These are phyloP conservation scores for Cabera pusaria DNA, from an alignment of 2,888 invertebrate genomes.

Conservation along the genomic window DNA sequence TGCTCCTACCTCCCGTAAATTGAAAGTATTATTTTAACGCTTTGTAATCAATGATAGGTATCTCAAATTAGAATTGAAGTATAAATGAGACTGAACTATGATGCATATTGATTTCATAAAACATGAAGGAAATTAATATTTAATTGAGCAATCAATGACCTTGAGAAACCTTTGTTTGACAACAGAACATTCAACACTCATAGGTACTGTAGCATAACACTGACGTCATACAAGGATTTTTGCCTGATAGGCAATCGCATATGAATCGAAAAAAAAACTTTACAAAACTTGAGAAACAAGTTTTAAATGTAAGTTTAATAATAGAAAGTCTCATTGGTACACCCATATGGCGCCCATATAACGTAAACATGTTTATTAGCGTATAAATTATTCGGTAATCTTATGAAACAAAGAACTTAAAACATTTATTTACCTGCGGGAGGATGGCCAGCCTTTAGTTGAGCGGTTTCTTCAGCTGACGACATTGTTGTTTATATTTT, in stretches of 20 bases:
- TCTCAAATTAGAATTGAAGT: too few species aligned
- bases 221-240: conserved; percentile 37
- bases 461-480: conserved; percentile 83
- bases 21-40: too few species aligned
- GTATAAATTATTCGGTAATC: conserved; percentile 12
- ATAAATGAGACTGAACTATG: too few species aligned
- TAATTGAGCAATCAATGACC: conserved; percentile 37
- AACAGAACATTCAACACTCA: conserved; percentile 38
- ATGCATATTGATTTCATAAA: too few species aligned
- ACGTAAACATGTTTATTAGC: conserved; percentile 10
- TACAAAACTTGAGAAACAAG: neutral
- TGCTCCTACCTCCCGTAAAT: too few species aligned
- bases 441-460: conserved; percentile 93
- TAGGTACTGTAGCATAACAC: conserved; percentile 19
- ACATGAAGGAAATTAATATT: too few species aligned
- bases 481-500: conserved; percentile 54
- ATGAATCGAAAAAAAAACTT: conserved; percentile 4
- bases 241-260: conserved; percentile 3
- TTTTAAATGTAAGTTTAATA: neutral
- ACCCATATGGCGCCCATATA: conserved; percentile 1
- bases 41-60: too few species aligned
- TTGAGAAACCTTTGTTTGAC: conserved; percentile 54
- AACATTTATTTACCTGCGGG: conserved; percentile 89
- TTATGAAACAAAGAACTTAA: conserved; percentile 41
- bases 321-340: neutral